Base-by-base conservation (phyloP, 2,888 invertebrate genomes). In the Drosophila paramelanica region DNA sequence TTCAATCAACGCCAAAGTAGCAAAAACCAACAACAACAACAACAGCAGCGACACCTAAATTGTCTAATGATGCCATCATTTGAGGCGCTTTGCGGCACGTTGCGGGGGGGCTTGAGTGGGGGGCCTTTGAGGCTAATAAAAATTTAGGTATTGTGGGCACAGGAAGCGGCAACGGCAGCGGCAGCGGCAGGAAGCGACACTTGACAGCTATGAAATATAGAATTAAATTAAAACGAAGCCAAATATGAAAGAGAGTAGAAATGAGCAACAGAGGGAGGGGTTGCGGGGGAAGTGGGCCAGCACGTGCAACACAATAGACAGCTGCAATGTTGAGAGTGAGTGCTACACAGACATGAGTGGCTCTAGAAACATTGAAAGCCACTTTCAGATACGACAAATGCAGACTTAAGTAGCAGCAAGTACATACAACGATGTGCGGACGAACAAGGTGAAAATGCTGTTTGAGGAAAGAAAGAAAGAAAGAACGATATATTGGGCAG, bases 61-160 rank as follows among this genome's bases (percentile, higher is more conserved):
- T 87, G 85, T 87, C 88, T 86, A 86, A 86, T 86, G 85, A 86
- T 86, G 85, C 88, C 88, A 81, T 87, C 89, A 87, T 79, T 77
- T 69, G 62, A 73, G 77, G 65, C 58, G 66, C 50, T 25, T 31
- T 31, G 31, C 10, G 31, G 39, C 42, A 41, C 64, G 13, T 13
- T 33, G 13, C 17, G 36, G 36, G 5, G 5, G 10, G 27, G 41
- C 10, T 10, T 8, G 8, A 31, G 8, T 36, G 27, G 17, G 43
- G 46, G 36, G 42, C 14, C 33, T 27, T n/a, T 17, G 74, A 56
- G 73, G 60, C 77, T 84, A 83, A 81, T 89, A 83, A 73, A 85
- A 85, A 88, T 75, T 52, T 79, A 77, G 73, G 83, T 79, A 77
- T 75, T 83, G 79, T 67, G 50, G 55, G 49, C 60, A 68, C 80